Evolutionary conservation across 1,140 invertebrate species (phyloP), one percentile per base, ranked within the genome.

Genomic region (Hirudo medicinalis): DNA sequence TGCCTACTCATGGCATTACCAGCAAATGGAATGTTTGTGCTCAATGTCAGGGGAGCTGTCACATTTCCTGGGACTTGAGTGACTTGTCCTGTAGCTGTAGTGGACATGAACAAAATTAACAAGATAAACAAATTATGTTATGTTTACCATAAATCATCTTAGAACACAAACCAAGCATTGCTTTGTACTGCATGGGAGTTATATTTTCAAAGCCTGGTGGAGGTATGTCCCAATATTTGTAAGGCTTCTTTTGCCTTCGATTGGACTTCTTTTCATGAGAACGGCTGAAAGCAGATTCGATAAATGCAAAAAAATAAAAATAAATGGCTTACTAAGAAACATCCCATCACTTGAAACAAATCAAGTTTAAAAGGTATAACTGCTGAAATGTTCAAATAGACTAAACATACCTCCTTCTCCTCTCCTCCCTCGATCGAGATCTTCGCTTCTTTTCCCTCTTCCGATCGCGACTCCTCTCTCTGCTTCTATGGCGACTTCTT

Each of bases 141-240:
- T 19, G 27, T 2, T 11, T 15, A 27, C 8, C 3, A 17, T 43
- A 15, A 66, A 71, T n/a, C 29, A 49, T 6, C 66, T 67, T 67
- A 55, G 22, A 53, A 22, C 17, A 71, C 54, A 43, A 25, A 71
- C 73, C 69, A 20, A 72, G 73, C 71, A 74, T 72, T 25, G 73
- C 73, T 79, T 89, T 89, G 80, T 91, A 92, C 82, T 92, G 90
- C 76, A 95, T 84, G 32, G 95, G 94, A 49, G 92, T 94, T 76
- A 99, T 97, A 79, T 98, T 94, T 83, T 99, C 97, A 83, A 97
- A 99, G 11, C 97, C 94, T 73, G 91, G 89, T 63, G 97, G 95
- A 20, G 97, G 93, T 36, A 97, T 90, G 88, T 99, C 96, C 97
- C 97, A 99, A 79, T 98, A 99, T n/a, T 84, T 85, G 79, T 85